Base-by-base conservation (phyloP, 2,888 invertebrate species). In the Hydrotaea cyrtoneurina region DNA sequence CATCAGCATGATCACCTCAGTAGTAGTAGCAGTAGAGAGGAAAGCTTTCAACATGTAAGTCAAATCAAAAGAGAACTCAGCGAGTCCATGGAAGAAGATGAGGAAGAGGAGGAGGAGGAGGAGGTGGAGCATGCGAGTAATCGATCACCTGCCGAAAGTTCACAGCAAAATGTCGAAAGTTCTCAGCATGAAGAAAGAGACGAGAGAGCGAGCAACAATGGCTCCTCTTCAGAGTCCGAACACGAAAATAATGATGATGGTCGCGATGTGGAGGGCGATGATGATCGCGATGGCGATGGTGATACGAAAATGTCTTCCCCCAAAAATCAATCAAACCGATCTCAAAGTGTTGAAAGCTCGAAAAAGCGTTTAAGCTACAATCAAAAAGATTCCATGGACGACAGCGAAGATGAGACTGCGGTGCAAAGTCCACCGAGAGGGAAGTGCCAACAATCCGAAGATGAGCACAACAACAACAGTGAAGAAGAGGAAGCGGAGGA, bases 61-160 rank as follows among this genome's bases (percentile, higher is more conserved):
- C 85, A 78, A 77, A 85, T 79, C 73, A 85, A 82, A 46, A 43
- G 62, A 21, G 82, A 78, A 39, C 64, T 84, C 1, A 82, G 80
- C 43, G 86, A 86, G 36, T 86, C 87, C 15, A 83, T 85, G 79
- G 87, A 87, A 17, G 85, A 85, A n/a, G 82, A 81, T 62, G 87
- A 87, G 13, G 83, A 85, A 43, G 76, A 73, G 19, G 85, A 83
- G 19, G 76, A 86, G 17, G 76, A 73, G 19, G 85, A 83, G 19
- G 76, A 86, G 17, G 87, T 82, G 8, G 86, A 80, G 43, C 59
- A 66, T 71, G 79, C 4, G 39, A 39, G 39, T 55, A 62, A 83
- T 66, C 59, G 82, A 82, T 62, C 76, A 8, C 4, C 39, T 0
- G 76, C 59, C 1, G 81, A 69, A 8, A 79, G 43, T 10, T 80